Percentiles rank a stretch among this genome's conserved stretches.
phyloP scores from a whole-genome alignment of 2,888 invertebrate genomes.

The Rotaria macrura region DNA sequence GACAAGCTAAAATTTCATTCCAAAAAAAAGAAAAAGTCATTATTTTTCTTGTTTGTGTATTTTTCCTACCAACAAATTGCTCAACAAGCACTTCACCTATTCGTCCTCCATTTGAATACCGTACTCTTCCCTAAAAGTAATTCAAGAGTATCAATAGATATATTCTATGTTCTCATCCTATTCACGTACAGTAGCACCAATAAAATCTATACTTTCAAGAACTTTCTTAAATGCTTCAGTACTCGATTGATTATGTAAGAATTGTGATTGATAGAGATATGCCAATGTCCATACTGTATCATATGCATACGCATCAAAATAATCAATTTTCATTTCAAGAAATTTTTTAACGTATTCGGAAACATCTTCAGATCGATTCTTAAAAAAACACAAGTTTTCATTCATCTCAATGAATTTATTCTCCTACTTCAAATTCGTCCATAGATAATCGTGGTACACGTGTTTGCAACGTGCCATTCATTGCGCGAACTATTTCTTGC shows the following conservation, averaged over 20 bases:
- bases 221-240: background rate
- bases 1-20: background rate
- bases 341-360: background rate
- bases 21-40: too few relatives aligned
- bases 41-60: background rate
- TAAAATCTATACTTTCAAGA: background rate
- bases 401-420: background rate
- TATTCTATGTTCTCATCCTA: background rate
- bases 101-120: constrained; percentile 85
- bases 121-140: constrained; percentile 67
- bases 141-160: background rate
- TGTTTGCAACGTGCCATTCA: constrained; percentile 30
- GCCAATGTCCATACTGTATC: constrained; percentile 5
- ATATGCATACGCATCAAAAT: constrained; percentile 15
- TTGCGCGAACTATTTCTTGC: constrained; percentile 21
- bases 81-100: constrained; percentile 83
- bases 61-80: constrained; percentile 68
- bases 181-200: background rate
- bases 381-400: background rate
- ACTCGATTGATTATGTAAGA: background rate
- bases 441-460: background rate
- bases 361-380: background rate
- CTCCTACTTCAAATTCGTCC: background rate
- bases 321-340: background rate
- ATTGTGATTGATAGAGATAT: background rate